These are phyloP conservation scores for Drosophila anomelani DNA, from an alignment of 2,888 invertebrate species.

Conservation along the genomic window DNA sequence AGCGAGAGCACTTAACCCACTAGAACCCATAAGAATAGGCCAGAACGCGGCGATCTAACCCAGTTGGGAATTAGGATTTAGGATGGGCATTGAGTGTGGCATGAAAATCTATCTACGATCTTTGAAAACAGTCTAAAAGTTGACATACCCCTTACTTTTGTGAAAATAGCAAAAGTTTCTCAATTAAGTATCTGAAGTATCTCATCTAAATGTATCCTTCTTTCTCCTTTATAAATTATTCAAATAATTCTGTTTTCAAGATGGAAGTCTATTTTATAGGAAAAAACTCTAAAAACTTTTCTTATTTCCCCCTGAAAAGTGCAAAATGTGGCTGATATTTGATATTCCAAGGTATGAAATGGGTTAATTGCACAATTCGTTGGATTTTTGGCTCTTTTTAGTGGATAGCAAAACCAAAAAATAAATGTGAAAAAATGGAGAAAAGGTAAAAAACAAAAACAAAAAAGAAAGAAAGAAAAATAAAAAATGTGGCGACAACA, in stretches of 20 bases:
- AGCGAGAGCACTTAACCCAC: slow-evolving; percentile 14
- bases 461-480: neutral
- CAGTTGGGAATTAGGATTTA: slow-evolving; percentile 1
- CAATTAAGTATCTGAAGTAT: too few species aligned
- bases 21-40: slow-evolving; percentile 1
- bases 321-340: slow-evolving; percentile 5
- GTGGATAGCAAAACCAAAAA: slow-evolving; percentile 11
- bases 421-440: neutral
- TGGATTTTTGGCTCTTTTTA: slow-evolving; percentile 30
- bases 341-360: slow-evolving; percentile 28
- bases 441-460: neutral
- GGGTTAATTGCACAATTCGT: slow-evolving; percentile 67
- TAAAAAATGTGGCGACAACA: slow-evolving; percentile 29
- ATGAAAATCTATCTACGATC: neutral
- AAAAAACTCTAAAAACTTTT: neutral
- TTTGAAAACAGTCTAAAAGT: neutral
- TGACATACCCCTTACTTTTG: too few species aligned
- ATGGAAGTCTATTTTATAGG: too few species aligned
- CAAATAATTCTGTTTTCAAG: too few species aligned
- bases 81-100: neutral
- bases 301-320: neutral
- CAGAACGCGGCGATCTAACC: neutral
- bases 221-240: too few species aligned
- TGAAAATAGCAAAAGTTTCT: too few species aligned
- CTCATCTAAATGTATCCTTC: too few species aligned